Conservation (phyloP, 2,888 invertebrate species). For the Nasonovia ribisnigri region DNA sequence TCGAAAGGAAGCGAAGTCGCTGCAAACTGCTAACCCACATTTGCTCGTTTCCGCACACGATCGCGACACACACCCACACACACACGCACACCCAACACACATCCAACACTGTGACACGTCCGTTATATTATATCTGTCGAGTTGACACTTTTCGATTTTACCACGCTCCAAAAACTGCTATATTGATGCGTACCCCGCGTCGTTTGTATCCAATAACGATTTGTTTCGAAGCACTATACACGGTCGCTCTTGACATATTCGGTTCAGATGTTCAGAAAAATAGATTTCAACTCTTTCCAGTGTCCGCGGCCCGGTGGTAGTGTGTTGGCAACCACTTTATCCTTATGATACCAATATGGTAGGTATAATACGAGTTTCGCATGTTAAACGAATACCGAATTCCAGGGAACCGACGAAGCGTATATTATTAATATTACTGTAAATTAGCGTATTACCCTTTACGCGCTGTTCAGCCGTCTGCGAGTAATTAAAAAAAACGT, state of each 20-base stretch:
- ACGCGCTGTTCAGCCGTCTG: neutral
- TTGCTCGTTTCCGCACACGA: neutral
- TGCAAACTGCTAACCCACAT: neutral
- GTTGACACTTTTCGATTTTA: conserved; percentile 23
- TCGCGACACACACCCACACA: neutral
- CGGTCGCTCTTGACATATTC: neutral
- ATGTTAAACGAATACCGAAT: neutral
- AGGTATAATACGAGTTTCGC: neutral
- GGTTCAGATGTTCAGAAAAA: neutral
- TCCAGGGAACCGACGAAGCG: neutral
- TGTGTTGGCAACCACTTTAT: neutral
- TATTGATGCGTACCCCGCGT: neutral
- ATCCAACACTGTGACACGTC: neutral
- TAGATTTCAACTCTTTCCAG: neutral
- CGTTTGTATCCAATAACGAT: neutral
- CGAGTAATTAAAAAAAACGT: neutral
- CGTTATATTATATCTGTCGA: neutral
- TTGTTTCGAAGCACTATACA: neutral
- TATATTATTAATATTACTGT: neutral
- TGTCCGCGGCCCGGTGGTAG: neutral
- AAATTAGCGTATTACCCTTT: neutral
- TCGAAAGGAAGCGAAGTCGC: neutral
- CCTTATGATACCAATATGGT: neutral
- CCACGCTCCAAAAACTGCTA: conserved; percentile 15
- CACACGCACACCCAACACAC: neutral